Evolutionary conservation across 2,113 vertebrate genomes (phyloP).

Genomic region (Plecotus auritus): DNA sequence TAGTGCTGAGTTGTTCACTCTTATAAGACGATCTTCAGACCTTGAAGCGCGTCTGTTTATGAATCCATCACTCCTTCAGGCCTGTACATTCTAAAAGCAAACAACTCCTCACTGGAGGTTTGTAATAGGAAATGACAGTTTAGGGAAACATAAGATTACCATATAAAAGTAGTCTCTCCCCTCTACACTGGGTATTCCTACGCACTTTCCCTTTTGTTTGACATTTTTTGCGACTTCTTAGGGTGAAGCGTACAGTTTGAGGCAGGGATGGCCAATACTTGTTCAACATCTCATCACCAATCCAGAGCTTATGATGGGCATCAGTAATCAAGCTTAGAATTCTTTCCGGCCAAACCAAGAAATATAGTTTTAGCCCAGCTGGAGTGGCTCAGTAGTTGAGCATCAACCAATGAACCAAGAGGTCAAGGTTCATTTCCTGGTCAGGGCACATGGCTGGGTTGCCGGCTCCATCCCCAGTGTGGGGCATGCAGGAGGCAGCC

Average conservation of each 20-base stretch:
- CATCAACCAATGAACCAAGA: no score
- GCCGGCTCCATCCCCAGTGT: no score
- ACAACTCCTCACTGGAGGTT: background rate
- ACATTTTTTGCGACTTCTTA: background rate
- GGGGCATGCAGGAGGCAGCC: no score
- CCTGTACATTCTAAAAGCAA: background rate
- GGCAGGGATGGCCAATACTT: background rate
- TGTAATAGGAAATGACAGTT: background rate
- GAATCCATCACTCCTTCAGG: background rate
- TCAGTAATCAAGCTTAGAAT: background rate
- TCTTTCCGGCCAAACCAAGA: background rate
- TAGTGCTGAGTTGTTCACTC: background rate
- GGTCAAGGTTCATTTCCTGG: no score
- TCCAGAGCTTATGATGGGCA: background rate
- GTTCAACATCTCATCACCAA: background rate
- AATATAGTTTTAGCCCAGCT: background rate
- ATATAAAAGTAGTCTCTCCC: background rate
- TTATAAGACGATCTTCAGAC: background rate
- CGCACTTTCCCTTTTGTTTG: background rate
- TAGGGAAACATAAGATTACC: background rate
- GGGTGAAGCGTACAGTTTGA: background rate
- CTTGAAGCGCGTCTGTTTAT: background rate
- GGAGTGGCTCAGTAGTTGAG: no score
- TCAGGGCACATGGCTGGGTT: no score
- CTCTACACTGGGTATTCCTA: background rate